These are phyloP conservation scores for Galagoides demidoff DNA, from an alignment of 2,797 vertebrate species.

Conservation along the genomic window DNA sequence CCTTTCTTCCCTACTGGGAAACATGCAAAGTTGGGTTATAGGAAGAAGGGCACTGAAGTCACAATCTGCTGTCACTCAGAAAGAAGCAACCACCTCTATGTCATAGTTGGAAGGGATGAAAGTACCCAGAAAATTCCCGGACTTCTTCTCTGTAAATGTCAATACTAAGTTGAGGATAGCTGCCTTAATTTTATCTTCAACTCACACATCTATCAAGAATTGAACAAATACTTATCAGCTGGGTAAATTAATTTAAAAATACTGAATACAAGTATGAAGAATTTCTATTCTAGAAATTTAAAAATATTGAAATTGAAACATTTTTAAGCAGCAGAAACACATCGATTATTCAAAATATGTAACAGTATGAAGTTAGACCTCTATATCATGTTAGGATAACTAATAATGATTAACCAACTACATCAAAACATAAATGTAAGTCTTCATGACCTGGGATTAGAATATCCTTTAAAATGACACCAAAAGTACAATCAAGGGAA, in stretches of 20 bases:
- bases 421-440: background rate
- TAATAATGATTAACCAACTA: background rate
- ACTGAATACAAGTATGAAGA: background rate
- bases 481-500: background rate
- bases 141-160: background rate
- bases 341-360: background rate
- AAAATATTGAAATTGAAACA: background rate
- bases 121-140: background rate
- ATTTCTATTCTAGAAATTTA: background rate
- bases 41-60: background rate
- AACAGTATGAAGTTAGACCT: background rate
- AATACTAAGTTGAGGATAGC: background rate
- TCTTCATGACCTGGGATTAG: background rate
- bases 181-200: background rate
- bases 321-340: background rate
- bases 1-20: background rate
- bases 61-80: background rate
- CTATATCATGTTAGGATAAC: background rate
- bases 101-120: background rate
- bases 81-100: background rate
- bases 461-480: background rate
- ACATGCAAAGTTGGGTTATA: background rate
- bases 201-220: background rate
- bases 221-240: background rate
- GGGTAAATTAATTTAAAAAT: background rate